phyloP scores from a whole-genome alignment of 2,888 invertebrate genomes.

The Plebejus melissa region DNA sequence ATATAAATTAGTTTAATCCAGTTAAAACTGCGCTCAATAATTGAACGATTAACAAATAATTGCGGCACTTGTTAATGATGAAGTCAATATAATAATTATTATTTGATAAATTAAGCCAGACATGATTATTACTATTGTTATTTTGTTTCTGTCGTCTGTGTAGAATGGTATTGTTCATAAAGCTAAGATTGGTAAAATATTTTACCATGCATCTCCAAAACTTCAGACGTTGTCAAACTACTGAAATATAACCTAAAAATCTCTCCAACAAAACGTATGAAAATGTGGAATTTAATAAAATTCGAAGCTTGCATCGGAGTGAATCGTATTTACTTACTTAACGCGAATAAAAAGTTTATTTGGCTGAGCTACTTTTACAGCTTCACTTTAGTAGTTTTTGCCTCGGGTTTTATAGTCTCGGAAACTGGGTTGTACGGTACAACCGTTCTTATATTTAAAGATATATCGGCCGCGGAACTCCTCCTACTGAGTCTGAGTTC shows the following conservation, averaged over 20 bases:
- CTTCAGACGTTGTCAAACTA: neutral
- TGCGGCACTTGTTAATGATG: conserved; percentile 5
- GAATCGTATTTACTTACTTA: conserved; percentile 33
- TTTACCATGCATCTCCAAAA: neutral
- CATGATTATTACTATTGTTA: neutral
- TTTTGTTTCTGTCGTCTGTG: neutral
- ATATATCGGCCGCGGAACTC: conserved; percentile 29
- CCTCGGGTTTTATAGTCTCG: conserved; percentile 7
- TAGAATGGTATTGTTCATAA: neutral
- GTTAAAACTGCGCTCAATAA: conserved; percentile 7
- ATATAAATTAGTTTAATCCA: conserved; percentile 19
- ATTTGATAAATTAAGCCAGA: neutral
- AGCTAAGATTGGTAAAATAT: neutral
- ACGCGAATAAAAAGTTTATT: conserved; percentile 18
- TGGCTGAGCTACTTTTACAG: conserved; percentile 30
- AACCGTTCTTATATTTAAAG: conserved; percentile 28
- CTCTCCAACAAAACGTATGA: neutral
- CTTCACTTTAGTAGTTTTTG: conserved; percentile 21
- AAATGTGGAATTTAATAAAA: conserved; percentile 33
- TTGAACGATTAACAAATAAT: conserved; percentile 23
- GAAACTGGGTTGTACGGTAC: neutral
- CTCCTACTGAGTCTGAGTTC: conserved; percentile 28
- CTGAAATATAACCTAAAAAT: conserved; percentile 9
- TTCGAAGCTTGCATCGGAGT: conserved; percentile 35
- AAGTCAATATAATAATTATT: conserved; percentile 14